phyloP scores from a whole-genome alignment of 2,888 invertebrate genomes.

The Beris chalybata region DNA sequence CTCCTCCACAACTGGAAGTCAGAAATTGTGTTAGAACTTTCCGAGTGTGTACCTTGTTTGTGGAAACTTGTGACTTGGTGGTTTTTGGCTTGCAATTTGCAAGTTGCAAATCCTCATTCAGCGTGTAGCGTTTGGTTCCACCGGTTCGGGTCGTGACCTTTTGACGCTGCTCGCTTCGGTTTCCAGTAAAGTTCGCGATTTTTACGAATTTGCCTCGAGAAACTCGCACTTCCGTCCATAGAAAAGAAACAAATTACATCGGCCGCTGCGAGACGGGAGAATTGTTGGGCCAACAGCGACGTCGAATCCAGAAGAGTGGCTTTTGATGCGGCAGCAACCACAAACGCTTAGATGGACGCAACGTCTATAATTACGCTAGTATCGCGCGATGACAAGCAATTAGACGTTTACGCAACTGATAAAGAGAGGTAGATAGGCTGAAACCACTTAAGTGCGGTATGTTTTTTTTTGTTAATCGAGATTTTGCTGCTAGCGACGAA shows the following conservation, averaged over 20 bases:
- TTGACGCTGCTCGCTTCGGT: no score
- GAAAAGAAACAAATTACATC: conserved; percentile 29
- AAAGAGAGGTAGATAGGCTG: conserved; percentile 66
- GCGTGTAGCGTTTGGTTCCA: no score
- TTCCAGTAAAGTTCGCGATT: no score
- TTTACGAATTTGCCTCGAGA: no score
- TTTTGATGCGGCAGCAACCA: conserved; percentile 16
- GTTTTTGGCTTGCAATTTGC: no score
- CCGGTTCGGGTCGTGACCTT: no score
- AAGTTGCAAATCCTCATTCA: conserved; percentile 39
- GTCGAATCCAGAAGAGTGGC: not conserved
- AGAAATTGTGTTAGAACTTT: no score
- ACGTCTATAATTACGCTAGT: conserved; percentile 99
- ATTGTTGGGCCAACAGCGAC: not conserved
- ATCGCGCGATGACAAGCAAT: conserved; percentile 95
- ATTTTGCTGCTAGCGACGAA: conserved; percentile 80
- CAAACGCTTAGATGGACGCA: conserved; percentile 88
- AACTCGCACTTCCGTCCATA: no score
- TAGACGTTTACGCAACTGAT: conserved; percentile 88
- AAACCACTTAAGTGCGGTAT: conserved; percentile 63
- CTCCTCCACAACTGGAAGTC: no score
- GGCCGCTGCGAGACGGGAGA: not conserved
- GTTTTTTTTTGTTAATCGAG: conserved; percentile 82
- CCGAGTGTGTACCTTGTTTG: no score
- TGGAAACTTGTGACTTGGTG: no score